Evolutionary conservation across 2,888 invertebrate species (phyloP), one percentile per base, ranked within the genome.

Genomic region (Drosophila peninsularis): DNA sequence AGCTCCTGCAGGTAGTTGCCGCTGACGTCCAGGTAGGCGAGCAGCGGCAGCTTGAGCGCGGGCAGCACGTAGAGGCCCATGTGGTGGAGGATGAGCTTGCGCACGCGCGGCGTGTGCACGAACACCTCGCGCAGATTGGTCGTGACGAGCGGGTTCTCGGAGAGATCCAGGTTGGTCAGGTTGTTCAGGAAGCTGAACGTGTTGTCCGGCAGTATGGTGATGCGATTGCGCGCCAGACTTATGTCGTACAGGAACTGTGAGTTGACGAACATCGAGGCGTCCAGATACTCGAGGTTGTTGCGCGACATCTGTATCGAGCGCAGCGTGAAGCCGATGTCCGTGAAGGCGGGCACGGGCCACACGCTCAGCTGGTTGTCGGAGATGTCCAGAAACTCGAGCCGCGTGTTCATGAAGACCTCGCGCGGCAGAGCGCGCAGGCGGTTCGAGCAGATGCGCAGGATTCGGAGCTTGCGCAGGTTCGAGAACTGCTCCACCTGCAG

Each of bases 91-190:
- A 95, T 96, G 80, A 98, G 94, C 90, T 95, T 94, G 90, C 96
- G 95, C 75, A 98, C 94, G 89, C 96, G 95, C 60, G 96, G 97
- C 55, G 97, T 94, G 92, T 97, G 97, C 90, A 97, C 96, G 90
- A 97, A 96, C 55, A 97, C 94, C 92, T 97, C 97, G 90, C 97
- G 96, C 90, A 97, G 95, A 93, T 97, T 97, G 71, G 97, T 95
- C 34, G 96, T 96, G 82, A 97, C 95, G 71, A 97, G 93, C 37
- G 95, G 94, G 93, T 97, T 97, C 78, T 94, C 95, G 79, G 96
- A 96, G 54, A 98, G 93, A 92, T 97, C 97, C 85, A 98, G 93
- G 83, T 95, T 95, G 80, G 97, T 95, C 71, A 97, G 93, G 78
- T 95, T 95, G 47, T 95, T 95, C 60, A 97, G 94, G 89, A 96